Evolutionary conservation across 2,113 vertebrate genomes (phyloP).

Genomic region (Leptobrachium leishanense): DNA sequence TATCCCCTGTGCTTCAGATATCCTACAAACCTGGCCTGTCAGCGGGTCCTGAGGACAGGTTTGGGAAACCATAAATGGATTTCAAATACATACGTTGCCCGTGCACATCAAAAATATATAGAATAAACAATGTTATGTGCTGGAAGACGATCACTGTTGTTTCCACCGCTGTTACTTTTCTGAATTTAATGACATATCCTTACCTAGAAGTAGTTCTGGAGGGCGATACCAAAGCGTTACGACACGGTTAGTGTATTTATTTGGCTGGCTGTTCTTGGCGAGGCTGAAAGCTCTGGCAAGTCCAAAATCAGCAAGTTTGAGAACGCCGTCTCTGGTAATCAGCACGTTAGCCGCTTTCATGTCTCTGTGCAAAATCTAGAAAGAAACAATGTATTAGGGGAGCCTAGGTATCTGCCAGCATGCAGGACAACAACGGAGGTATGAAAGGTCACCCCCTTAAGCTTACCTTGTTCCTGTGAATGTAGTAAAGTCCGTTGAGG

Average conservation of each 20-base stretch:
- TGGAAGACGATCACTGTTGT: no score
- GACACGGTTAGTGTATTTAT: constrained; percentile 95
- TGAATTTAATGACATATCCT: constrained; percentile 16
- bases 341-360: constrained; percentile 98
- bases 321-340: constrained; percentile 91
- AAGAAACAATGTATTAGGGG: not conserved
- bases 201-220: constrained; percentile 92
- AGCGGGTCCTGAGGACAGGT: no score
- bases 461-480: constrained; percentile 95
- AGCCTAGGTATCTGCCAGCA: no score
- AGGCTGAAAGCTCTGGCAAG: constrained; percentile 94
- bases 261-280: constrained; percentile 96
- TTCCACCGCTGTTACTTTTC: no score
- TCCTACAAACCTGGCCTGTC: no score
- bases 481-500: constrained; percentile 95
- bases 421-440: no score
- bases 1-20: no score
- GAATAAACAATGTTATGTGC: no score
- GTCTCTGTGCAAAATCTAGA: constrained; percentile 92
- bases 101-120: no score
- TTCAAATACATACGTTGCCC: no score
- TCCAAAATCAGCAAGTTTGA: constrained; percentile 95
- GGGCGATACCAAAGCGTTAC: constrained; percentile 97
- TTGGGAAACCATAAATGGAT: no score
- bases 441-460: not conserved